Percentiles rank a stretch among this genome's conserved stretches.
Conservation (phyloP, 2,113 vertebrate species). For the Lampris megalopsis region DNA sequence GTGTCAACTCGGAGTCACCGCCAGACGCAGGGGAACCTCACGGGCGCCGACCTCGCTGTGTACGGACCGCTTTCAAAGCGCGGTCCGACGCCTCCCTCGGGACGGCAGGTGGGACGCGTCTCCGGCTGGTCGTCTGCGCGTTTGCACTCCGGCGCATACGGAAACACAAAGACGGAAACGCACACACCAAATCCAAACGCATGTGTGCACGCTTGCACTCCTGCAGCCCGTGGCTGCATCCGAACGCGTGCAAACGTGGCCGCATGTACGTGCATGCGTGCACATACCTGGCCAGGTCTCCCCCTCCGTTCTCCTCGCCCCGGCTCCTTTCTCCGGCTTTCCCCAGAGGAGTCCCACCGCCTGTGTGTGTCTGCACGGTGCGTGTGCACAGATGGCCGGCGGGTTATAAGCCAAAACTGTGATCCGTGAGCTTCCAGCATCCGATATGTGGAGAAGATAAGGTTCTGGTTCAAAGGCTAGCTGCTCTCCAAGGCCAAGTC, state of each 20-base stretch:
- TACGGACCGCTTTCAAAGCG: neutral
- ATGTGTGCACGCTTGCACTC: neutral
- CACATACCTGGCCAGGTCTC: slow-evolving; percentile 5
- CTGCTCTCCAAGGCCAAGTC: slow-evolving; percentile 55
- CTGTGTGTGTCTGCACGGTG: slow-evolving; percentile 38
- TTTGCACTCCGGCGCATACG: slow-evolving; percentile 17
- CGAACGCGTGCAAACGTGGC: neutral
- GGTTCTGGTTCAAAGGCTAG: slow-evolving; percentile 62
- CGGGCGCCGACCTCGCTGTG: neutral
- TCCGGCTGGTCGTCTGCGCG: neutral
- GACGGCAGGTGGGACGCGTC: slow-evolving; percentile 13
- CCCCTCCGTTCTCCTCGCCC: neutral
- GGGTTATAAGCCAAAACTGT: slow-evolving; percentile 47
- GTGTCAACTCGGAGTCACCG: too few species aligned
- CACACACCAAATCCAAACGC: neutral
- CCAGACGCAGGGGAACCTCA: too few species aligned
- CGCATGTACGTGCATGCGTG: slow-evolving; percentile 17
- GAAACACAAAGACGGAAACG: slow-evolving; percentile 2
- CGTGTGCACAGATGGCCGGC: slow-evolving; percentile 64
- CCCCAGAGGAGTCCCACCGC: slow-evolving; percentile 30
- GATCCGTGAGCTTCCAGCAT: slow-evolving; percentile 58
- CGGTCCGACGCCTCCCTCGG: slow-evolving; percentile 3
- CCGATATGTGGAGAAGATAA: slow-evolving; percentile 69
- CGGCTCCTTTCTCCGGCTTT: slow-evolving; percentile 15
- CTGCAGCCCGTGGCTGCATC: neutral